Base-by-base conservation (phyloP, 2,113 vertebrate species). In the Toxotes jaculatrix region DNA sequence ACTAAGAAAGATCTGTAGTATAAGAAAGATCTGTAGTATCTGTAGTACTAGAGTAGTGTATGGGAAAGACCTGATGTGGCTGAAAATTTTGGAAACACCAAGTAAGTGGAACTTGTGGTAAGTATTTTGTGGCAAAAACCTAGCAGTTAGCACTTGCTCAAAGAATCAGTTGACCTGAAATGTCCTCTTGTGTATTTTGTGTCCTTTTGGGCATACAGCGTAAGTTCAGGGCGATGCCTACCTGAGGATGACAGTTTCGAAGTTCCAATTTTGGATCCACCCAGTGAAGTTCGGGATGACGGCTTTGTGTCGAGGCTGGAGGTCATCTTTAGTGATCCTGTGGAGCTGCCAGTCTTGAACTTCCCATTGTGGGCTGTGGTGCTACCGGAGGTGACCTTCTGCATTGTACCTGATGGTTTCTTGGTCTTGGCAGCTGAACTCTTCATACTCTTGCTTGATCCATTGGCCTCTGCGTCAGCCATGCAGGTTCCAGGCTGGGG, bases 401-500 rank as follows among this genome's bases (percentile, higher is more conserved):
- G 32, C 77, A 89, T 9, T 3, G 38, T 40, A 4, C 77, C 0
- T 7, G 80, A 11, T 9, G 77, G 42, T 90, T 90, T 97, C 89
- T 95, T 96, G 68, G 83, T 61, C 19, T 74, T 91, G 36, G 70
- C 51, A 1, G 31, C 23, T 3, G 56, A 62, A 31, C 43, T 86
- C 72, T 88, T 95, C 9, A 55, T 72, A 6, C 47, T 61, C 42
- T 82, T 93, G 63, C 57, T 21, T 0, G 89, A 90, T 0, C 87
- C 72, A 27, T 97, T 88, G 1, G 91, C 74, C 53, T 97, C 97
- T 0, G 97, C 88, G 86, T 98, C 97, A 3, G 96, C 95, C 97
- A 98, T 98, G 91, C 98, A 97, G 85, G 97, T 95, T 0, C 96
- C 95, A 0, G 96, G 96, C 1, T 96, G 96, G 3, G 96, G 94